Conservation (phyloP, 2,113 vertebrate genomes). For the Notothenia rossii region DNA sequence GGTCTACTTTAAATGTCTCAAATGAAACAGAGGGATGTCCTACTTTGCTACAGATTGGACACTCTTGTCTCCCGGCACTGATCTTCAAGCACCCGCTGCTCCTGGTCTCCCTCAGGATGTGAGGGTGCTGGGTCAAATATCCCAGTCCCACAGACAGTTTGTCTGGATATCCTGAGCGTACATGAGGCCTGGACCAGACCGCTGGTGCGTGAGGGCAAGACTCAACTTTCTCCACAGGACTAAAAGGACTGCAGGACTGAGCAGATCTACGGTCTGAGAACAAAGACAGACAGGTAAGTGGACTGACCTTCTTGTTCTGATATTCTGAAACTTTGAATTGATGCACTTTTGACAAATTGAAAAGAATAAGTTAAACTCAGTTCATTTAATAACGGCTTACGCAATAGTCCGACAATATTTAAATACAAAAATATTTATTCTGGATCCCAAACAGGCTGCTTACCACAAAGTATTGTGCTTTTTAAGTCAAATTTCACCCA, state of each 20-base stretch:
- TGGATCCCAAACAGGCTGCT: background rate
- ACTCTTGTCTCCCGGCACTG: conserved; percentile 46
- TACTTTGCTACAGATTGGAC: conserved; percentile 76
- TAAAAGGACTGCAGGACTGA: conserved; percentile 13
- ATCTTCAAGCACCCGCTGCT: conserved; percentile 49
- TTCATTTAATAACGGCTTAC: background rate
- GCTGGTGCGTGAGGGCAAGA: background rate
- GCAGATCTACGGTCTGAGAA: conserved; percentile 27
- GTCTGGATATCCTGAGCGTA: conserved; percentile 35
- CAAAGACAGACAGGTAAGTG: conserved; percentile 2
- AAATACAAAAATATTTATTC: background rate
- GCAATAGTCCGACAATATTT: too few species aligned
- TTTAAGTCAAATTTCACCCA: background rate
- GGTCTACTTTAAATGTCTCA: too few species aligned
- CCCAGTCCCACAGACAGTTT: conserved; percentile 20
- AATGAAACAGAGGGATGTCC: background rate
- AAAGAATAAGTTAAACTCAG: background rate
- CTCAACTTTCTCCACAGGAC: background rate
- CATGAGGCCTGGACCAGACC: conserved; percentile 2
- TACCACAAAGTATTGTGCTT: too few species aligned
- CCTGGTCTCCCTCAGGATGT: conserved; percentile 43
- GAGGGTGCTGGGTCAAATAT: conserved; percentile 17
- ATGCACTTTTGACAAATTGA: background rate
- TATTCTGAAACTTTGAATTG: background rate
- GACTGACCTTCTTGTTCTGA: background rate